These are phyloP conservation scores for Gavia stellata DNA, from an alignment of 2,113 vertebrate species.

Conservation along the genomic window DNA sequence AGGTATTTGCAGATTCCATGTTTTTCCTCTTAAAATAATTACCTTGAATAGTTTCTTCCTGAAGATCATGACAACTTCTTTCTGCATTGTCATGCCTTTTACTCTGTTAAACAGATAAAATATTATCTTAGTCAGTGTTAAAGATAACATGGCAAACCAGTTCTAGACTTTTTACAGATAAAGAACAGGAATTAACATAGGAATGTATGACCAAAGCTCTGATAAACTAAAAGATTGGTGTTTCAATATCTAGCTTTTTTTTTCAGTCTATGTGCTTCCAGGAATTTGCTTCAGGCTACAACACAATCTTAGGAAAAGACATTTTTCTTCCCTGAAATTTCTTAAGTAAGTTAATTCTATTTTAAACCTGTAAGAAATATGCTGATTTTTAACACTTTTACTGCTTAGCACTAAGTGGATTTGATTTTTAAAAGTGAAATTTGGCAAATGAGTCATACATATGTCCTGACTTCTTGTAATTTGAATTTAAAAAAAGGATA, in stretches of 20 bases:
- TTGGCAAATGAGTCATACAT: constrained; percentile 6
- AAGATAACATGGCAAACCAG: not conserved
- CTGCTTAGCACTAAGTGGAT: not conserved
- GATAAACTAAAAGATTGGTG: not conserved
- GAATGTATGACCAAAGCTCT: not conserved
- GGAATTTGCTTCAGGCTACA: not conserved
- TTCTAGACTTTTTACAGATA: not conserved
- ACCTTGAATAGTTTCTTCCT: not conserved
- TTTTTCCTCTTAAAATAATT: not conserved
- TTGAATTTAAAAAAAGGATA: not conserved
- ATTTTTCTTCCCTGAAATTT: not conserved
- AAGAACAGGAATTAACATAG: not conserved
- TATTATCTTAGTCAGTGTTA: not conserved
- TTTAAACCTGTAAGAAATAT: not conserved
- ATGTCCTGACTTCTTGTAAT: not conserved
- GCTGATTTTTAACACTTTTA: constrained; percentile 1
- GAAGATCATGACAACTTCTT: not conserved
- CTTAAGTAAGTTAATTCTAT: not conserved
- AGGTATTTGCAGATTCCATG: not conserved
- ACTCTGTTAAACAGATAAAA: not conserved
- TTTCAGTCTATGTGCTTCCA: not conserved
- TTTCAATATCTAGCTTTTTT: not conserved
- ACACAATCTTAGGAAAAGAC: not conserved
- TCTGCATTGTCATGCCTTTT: not conserved
- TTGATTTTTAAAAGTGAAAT: not conserved